Percentiles rank a stretch among this genome's conserved stretches.
Conservation (phyloP, 2,797 vertebrate species). For the Silurus lanzhouensis region DNA sequence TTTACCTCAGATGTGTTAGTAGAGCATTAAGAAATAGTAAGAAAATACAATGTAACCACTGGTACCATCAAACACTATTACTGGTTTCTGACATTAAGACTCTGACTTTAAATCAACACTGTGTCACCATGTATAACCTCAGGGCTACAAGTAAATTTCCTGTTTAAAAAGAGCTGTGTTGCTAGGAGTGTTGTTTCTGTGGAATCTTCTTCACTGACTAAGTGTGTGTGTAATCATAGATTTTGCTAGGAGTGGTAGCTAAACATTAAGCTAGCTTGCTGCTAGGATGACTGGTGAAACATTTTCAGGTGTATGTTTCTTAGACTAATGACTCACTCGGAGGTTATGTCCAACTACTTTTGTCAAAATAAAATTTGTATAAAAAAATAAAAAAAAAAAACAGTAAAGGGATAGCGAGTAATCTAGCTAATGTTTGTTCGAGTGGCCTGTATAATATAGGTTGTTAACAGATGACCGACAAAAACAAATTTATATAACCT, state of each 20-base stretch:
- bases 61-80: not conserved
- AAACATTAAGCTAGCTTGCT: not conserved
- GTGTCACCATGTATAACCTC: not conserved
- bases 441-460: not conserved
- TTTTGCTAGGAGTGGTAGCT: not conserved
- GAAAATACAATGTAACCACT: not conserved
- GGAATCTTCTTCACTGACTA: not conserved
- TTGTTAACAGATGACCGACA: not conserved
- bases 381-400: not conserved
- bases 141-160: not conserved
- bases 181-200: too few species aligned
- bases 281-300: not conserved
- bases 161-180: not conserved
- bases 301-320: not conserved
- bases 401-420: not conserved
- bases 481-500: not conserved
- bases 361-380: not conserved
- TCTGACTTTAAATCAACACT: not conserved
- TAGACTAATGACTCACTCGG: too few species aligned
- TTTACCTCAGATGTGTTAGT: not conserved
- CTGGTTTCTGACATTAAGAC: not conserved
- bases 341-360: not conserved
- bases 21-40: not conserved
- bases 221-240: not conserved
- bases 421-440: not conserved